Evolutionary conservation across 2,113 vertebrate species (phyloP), one percentile per base, ranked within the genome.

Genomic region (Onychorhynchus coronatus): DNA sequence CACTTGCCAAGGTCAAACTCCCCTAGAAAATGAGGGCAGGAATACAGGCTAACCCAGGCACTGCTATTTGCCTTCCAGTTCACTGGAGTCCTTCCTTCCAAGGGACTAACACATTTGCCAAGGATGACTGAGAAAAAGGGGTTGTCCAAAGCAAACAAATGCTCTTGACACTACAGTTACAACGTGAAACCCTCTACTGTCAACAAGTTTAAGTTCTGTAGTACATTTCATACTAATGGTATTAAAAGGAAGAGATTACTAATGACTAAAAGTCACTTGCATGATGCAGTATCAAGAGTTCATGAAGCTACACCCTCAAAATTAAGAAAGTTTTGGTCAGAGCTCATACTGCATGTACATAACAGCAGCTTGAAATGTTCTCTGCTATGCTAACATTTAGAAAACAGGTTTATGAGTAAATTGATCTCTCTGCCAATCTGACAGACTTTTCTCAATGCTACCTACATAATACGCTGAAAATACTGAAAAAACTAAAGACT

Each of bases 311-410:
- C 3, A 5, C 5, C 14, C 55, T 49, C 50, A 58, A 31, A 89
- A 73, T 27, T 23, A 23, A 23, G 15, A 22, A 2, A 19, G 7
- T 14, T 76, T 68, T 56, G 14, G 42, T 79, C 23, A 35, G 27
- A 41, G 23, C 11, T 50, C 42, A 27, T 5, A 35, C 3, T 42
- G 11, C 1, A 0, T 0, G 5, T 8, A 79, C 2, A 2, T 52
- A 89, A 27, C 1, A 65, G 21, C 22, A 59, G 11, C 25, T 6
- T 13, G 3, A 59, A 0, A 0, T 2, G 1, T 13, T 35, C 25
- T 42, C 25, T 12, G 9, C 28, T 19, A 30, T 4, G 7, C 31
- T 35, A 15, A 12, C 23, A 19, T 7, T 22, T 9, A 70, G 23
- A 30, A 55, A 24, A 2, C 41, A 79, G 23, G 31, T 22, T 42